Evolutionary conservation across 2,113 vertebrate genomes (phyloP), one percentile per base, ranked within the genome.

Genomic region (Ceyx cyanopectus): DNA sequence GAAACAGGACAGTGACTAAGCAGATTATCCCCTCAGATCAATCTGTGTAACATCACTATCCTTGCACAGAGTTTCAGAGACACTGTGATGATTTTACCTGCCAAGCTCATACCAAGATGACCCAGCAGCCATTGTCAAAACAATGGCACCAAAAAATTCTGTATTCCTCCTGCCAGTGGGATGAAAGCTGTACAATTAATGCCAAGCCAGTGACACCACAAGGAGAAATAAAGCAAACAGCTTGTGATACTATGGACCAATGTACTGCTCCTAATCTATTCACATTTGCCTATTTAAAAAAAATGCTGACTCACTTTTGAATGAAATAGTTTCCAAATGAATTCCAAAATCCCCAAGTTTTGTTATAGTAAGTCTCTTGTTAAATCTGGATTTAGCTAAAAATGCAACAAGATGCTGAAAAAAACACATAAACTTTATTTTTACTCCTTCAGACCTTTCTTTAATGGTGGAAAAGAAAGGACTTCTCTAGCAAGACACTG

Each of bases 191-290:
- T 24, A 86, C 93, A 93, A 97, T 93, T 95, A 96, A 97, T 92
- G 94, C 90, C 94, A 73, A 91, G 66, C 61, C 78, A 93, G 79
- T 70, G 96, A 94, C 95, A 89, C 97, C 90, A 8, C 87, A 74
- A 93, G 97, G 97, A 96, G 91, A 96, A 90, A 96, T 96, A 96
- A 97, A 97, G 95, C 95, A 91, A 93, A 82, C 80, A 89, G 95
- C 92, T 84, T 81, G 79, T 50, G 81, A 91, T 70, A 90, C 69
- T 40, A 30, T 45, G 66, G 82, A 77, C 94, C 88, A 61, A 89
- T 67, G 68, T 7, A 32, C 29, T 40, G 76, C 74, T 92, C 69
- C 89, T 87, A 11, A 86, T 76, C 89, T 5, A 32, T 5, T 63
- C 54, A 78, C 77, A 62, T 7, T 65, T n/a, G 32, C 75, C 76